A percentile compares a stretch with the other conserved stretches of the same genome.
Evolutionary conservation across 2,797 vertebrate species (phyloP).

Genomic region (Sarcophilus harrisii): DNA sequence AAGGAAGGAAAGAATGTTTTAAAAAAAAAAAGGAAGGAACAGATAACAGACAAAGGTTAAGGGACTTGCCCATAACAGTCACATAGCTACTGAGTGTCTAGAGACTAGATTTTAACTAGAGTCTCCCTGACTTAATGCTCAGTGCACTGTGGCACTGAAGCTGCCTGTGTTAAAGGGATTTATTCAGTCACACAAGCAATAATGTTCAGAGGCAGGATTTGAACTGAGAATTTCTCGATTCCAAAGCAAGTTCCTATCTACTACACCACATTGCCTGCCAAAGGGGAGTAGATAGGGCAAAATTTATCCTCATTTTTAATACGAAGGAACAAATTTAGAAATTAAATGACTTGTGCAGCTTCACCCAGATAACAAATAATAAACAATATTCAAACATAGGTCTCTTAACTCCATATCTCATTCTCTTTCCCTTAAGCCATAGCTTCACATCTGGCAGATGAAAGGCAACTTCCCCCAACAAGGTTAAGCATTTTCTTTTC

Average conservation of each 20-base stretch:
- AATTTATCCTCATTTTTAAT: not conserved
- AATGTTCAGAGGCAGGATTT: not conserved
- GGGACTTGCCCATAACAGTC: not conserved
- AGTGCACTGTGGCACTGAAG: not conserved
- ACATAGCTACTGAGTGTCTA: not conserved
- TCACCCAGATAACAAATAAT: not conserved
- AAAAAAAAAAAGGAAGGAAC: not conserved
- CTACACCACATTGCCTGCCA: not conserved
- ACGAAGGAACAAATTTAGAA: not conserved
- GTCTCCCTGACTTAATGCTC: not conserved
- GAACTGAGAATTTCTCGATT: not conserved
- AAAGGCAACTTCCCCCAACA: not conserved
- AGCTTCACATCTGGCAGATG: not conserved
- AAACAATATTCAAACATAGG: not conserved
- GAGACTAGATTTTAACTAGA: not conserved
- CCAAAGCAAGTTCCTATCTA: not conserved
- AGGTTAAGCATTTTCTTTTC: not conserved
- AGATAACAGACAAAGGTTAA: not conserved
- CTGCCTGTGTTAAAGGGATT: not conserved
- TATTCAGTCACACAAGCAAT: not conserved
- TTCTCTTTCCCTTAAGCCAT: not conserved
- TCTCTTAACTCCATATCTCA: not conserved
- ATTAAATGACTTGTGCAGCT: not conserved
- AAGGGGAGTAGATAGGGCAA: not conserved
- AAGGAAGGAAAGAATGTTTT: accelerated